Base-by-base conservation (phyloP, 2,888 invertebrate species). In the Acrobasis repandana region DNA sequence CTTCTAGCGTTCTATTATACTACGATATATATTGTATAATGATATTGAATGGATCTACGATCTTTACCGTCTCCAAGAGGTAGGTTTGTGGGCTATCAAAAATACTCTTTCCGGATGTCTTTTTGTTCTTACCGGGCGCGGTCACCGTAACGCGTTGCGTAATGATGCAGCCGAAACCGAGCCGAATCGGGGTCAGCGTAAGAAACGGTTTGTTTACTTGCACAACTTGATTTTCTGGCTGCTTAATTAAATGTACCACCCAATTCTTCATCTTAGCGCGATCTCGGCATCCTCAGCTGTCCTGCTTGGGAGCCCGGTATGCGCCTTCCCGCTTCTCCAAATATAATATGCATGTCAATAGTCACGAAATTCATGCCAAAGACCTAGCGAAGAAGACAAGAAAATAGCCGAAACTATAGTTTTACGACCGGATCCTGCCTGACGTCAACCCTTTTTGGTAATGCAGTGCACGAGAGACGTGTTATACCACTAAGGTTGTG, bases 161-260 rank as follows among this genome's bases (percentile, higher is more conserved):
- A 80, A 82, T 68, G 63, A 62, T 62, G 51, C 69, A 68, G 63
- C 66, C 59, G 66, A 72, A 66, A 76, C 28, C 6, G 28, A 4
- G 72, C 59, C 63, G 65, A 71, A 78, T 76, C 73, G 77, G 66
- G 81, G 80, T 70, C 79, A 74, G 63, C 65, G 67, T 75, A 78
- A 77, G 69, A 75, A 66, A 76, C 70, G 70, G 63, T 75, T 72
- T 74, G 70, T 74, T 74, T 68, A 71, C 76, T 81, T 80, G 69
- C 77, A 77, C 80, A 82, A 81, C 46, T 51, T 51, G 14, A 51
- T 14, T 16, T 47, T 58, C 48, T 34, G 28, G 28, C 46, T 18
- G 18, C 14, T 58, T 56, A 8, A 50, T 20, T 20, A 20, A 14
- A 28, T 20, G 50, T 28, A 5, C 50, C 28, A 6, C 28, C 20